Conservation (phyloP, 2,888 invertebrate species). For the Hecatera dysodea region DNA sequence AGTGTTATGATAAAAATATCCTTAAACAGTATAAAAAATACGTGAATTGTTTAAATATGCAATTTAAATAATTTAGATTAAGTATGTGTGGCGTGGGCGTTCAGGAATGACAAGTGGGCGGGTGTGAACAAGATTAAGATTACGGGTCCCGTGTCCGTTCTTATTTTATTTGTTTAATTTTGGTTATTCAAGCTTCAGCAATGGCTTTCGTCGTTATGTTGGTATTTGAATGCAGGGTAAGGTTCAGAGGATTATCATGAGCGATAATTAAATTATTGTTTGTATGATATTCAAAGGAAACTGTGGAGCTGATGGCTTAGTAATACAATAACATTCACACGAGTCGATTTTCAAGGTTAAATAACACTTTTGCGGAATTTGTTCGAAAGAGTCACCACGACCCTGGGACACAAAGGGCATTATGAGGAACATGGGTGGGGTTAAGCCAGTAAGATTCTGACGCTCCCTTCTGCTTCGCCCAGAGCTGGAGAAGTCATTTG, state of each 20-base stretch:
- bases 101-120: constrained; percentile 54
- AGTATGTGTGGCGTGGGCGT: constrained; percentile 59
- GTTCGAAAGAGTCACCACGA: too few species aligned
- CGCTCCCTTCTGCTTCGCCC: too few species aligned
- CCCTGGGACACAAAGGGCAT: too few species aligned
- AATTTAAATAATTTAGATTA: constrained; percentile 59
- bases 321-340: background rate
- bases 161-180: constrained; percentile 24
- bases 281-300: background rate
- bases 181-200: background rate
- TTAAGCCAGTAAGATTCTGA: too few species aligned
- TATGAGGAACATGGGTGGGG: too few species aligned
- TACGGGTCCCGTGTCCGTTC: constrained; percentile 46
- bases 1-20: constrained; percentile 32
- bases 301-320: background rate
- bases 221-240: background rate
- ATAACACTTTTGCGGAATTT: background rate
- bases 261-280: background rate
- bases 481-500: too few species aligned
- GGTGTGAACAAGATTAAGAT: constrained; percentile 40
- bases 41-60: constrained; percentile 52
- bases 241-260: background rate
- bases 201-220: background rate
- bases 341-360: background rate
- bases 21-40: constrained; percentile 28